These are phyloP conservation scores for Dorcus parallelipipedus DNA, from an alignment of 2,888 invertebrate genomes.

Conservation along the genomic window DNA sequence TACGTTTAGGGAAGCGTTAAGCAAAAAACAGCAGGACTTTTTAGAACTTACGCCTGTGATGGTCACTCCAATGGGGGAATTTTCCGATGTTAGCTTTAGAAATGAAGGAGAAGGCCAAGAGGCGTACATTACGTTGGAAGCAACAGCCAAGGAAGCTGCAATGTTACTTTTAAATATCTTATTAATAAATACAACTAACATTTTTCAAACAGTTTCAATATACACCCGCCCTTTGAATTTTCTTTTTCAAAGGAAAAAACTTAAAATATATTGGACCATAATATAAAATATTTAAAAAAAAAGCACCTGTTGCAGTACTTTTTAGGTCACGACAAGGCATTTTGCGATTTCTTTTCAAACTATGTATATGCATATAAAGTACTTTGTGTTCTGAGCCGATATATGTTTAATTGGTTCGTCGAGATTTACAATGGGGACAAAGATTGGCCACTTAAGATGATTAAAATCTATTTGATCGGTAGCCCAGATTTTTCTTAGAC, in stretches of 20 bases:
- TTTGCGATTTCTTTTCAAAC: background rate
- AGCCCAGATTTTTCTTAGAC: too few relatives aligned
- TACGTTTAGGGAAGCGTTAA: background rate
- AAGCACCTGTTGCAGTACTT: slow-evolving; percentile 17
- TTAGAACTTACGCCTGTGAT: slow-evolving; percentile 14
- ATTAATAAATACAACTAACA: background rate
- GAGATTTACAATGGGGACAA: too few relatives aligned
- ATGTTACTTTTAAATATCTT: background rate
- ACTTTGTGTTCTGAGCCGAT: too few relatives aligned
- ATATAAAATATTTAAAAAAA: background rate
- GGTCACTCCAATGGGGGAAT: slow-evolving; percentile 27
- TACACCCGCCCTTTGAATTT: too few relatives aligned
- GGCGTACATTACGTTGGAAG: slow-evolving; percentile 20
- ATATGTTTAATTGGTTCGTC: too few relatives aligned
- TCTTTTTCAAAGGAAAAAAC: background rate
- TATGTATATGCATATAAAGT: too few relatives aligned
- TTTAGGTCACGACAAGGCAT: background rate
- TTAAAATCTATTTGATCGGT: too few relatives aligned
- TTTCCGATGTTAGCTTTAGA: slow-evolving; percentile 20
- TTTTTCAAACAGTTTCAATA: too few relatives aligned
- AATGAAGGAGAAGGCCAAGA: slow-evolving; percentile 29
- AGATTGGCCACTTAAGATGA: too few relatives aligned
- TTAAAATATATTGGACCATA: background rate
- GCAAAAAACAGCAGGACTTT: background rate
- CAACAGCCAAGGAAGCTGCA: slow-evolving; percentile 23